A percentile compares a stretch with the other conserved stretches of the same genome.
Evolutionary conservation across 2,888 invertebrate species (phyloP).

Genomic region (Theodoxus fluviatilis): DNA sequence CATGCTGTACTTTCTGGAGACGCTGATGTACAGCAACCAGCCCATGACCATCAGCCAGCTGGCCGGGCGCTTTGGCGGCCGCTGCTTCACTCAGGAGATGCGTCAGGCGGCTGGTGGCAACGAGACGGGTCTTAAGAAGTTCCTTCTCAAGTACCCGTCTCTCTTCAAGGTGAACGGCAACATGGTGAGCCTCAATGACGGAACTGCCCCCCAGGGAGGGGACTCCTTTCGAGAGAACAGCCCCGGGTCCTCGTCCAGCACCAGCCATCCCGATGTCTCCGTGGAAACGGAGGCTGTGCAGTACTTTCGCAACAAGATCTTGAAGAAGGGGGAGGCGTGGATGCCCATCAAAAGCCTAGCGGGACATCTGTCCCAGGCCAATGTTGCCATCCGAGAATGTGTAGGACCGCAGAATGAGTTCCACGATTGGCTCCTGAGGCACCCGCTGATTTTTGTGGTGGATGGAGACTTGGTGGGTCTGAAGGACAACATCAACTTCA

Average conservation of each 20-base stretch:
- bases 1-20: constrained; percentile 96
- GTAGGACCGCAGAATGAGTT: constrained; percentile 66
- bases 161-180: constrained; percentile 87
- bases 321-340: constrained; percentile 93
- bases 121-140: constrained; percentile 93
- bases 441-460: constrained; percentile 65
- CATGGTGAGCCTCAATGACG: constrained; percentile 57
- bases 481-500: constrained; percentile 56
- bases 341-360: constrained; percentile 95
- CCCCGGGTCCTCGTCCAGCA: constrained; percentile 50
- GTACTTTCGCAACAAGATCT: constrained; percentile 93
- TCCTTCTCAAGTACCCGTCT: constrained; percentile 93
- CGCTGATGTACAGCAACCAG: constrained; percentile 90
- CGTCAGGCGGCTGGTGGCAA: constrained; percentile 77
- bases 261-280: constrained; percentile 58
- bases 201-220: constrained; percentile 60
- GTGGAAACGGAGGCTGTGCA: constrained; percentile 92
- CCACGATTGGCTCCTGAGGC: constrained; percentile 61
- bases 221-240: constrained; percentile 59
- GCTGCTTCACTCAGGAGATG: constrained; percentile 99
- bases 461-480: constrained; percentile 63
- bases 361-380: constrained; percentile 95
- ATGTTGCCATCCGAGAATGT: constrained; percentile 84
- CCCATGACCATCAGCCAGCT: constrained; percentile 95
- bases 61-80: constrained; percentile 98